Conservation (phyloP, 2,113 vertebrate species). For the Bujurquina vittata region DNA sequence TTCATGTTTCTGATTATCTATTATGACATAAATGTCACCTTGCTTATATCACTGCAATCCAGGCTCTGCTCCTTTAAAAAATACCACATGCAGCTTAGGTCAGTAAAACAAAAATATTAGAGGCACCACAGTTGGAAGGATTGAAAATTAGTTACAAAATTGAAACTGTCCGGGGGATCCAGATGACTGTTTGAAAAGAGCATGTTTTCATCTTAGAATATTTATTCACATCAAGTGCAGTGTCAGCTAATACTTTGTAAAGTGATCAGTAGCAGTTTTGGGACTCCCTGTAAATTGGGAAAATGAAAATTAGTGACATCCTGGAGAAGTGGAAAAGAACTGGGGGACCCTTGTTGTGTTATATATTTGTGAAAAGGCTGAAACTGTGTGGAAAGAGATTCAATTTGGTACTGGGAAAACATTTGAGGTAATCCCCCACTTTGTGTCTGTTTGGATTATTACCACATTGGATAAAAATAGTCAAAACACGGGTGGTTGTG, state of each 20-base stretch:
- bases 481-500: background rate
- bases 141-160: background rate
- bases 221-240: background rate
- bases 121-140: background rate
- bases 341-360: background rate
- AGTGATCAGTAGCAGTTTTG: background rate
- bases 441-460: slow-evolving; percentile 4
- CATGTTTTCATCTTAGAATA: background rate
- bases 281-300: background rate
- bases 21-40: background rate
- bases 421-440: background rate
- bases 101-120: background rate
- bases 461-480: background rate
- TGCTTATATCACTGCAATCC: background rate
- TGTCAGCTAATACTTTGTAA: slow-evolving; percentile 1
- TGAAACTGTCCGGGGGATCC: background rate
- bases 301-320: background rate
- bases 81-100: background rate
- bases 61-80: background rate
- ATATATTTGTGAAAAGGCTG: background rate
- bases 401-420: background rate
- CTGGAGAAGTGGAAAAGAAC: background rate
- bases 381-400: slow-evolving; percentile 6
- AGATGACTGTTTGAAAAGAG: background rate
- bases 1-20: background rate